Evolutionary conservation across 30 jellyfish, hydroid and myxozoan species (phyloP).

Genomic region (Chrysaora quinquecirrha): DNA sequence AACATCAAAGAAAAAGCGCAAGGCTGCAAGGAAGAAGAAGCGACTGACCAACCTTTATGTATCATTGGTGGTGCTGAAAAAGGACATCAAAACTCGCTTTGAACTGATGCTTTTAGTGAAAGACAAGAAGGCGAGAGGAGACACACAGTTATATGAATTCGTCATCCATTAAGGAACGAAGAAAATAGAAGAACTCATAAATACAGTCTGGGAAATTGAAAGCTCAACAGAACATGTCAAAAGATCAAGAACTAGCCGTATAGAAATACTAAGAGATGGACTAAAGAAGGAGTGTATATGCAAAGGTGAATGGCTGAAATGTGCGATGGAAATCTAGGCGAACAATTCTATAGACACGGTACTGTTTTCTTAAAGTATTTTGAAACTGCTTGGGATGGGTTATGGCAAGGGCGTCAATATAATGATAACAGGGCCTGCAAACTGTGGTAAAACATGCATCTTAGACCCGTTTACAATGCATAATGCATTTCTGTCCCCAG

Average conservation of each 20-base stretch:
- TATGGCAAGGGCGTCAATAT: slow-evolving; percentile 18
- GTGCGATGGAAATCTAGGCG: background rate
- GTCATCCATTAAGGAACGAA: background rate
- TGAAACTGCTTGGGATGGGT: slow-evolving; percentile 7
- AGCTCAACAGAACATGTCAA: background rate
- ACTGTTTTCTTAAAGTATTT: background rate
- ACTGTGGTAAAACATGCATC: slow-evolving; percentile 31
- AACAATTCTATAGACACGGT: background rate
- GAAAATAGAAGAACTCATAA: background rate
- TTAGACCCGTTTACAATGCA: slow-evolving; percentile 16
- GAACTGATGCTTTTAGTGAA: too few species aligned
- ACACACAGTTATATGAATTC: background rate
- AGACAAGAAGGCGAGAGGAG: too few species aligned
- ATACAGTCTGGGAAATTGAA: background rate
- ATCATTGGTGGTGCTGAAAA: background rate
- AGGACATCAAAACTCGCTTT: background rate
- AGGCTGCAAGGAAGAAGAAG: background rate
- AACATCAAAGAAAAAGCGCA: background rate
- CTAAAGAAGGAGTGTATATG: slow-evolving; percentile 4
- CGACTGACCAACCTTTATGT: background rate
- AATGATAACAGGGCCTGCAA: slow-evolving; percentile 32
- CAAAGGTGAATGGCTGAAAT: slow-evolving; percentile 12
- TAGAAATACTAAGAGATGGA: background rate
- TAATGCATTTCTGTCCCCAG: background rate
- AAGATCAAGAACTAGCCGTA: background rate